These are phyloP conservation scores for Prunella himalayana DNA, from an alignment of 2,113 vertebrate genomes.

Conservation along the genomic window DNA sequence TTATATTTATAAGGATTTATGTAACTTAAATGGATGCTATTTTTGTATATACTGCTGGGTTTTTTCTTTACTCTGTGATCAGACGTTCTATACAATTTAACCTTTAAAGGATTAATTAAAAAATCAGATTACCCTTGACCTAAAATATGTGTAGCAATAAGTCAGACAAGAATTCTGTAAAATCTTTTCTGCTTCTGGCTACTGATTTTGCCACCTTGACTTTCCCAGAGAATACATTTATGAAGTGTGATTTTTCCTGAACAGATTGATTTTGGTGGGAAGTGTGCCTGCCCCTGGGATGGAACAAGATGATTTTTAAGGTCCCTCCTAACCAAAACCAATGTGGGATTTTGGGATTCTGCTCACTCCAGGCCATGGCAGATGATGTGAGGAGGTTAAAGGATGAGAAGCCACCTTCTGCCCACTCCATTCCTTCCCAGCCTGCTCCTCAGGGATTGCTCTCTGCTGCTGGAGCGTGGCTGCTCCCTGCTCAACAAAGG, in stretches of 20 bases:
- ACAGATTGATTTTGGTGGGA: neutral
- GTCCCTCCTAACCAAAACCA: neutral
- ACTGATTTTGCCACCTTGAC: conserved; percentile 25
- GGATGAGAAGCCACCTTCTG: neutral
- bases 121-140: conserved; percentile 20
- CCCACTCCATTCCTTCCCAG: neutral
- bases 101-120: conserved; percentile 16
- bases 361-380: neutral
- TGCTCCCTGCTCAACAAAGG: neutral
- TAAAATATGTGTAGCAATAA: conserved; percentile 63
- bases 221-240: conserved; percentile 21
- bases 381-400: neutral
- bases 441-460: neutral
- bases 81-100: conserved; percentile 26
- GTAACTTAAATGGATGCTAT: conserved; percentile 61
- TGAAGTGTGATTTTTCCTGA: conserved; percentile 60
- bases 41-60: conserved; percentile 40
- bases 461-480: neutral
- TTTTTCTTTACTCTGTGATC: neutral
- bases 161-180: neutral
- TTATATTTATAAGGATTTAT: conserved; percentile 72
- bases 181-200: neutral
- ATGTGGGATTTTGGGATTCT: neutral
- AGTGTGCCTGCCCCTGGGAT: neutral
- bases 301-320: neutral